These are phyloP conservation scores for Misgurnus anguillicaudatus DNA, from an alignment of 2,113 vertebrate genomes.

Conservation along the genomic window DNA sequence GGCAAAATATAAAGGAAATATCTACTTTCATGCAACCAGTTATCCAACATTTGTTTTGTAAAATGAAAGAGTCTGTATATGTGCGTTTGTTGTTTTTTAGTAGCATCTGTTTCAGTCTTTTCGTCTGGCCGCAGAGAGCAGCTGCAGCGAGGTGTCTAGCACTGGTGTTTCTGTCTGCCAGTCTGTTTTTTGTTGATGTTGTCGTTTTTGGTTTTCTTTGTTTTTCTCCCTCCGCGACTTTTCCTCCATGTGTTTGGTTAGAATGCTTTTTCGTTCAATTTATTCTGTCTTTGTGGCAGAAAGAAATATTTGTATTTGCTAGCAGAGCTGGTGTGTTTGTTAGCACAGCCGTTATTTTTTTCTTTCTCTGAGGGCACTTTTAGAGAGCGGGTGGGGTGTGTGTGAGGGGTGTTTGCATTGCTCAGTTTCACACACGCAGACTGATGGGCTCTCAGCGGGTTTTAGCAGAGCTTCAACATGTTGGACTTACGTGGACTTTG, in stretches of 20 bases:
- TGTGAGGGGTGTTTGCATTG: not conserved
- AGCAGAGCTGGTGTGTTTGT: slow-evolving; percentile 15
- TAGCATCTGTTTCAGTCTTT: slow-evolving; percentile 61
- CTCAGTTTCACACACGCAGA: not conserved
- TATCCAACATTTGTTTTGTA: no score
- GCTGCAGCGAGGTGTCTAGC: slow-evolving; percentile 37
- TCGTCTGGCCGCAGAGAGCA: slow-evolving; percentile 38
- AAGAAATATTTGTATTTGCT: slow-evolving; percentile 24
- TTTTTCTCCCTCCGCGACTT: not conserved
- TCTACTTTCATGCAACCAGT: no score
- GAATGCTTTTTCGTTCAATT: slow-evolving; percentile 45
- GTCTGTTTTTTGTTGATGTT: not conserved
- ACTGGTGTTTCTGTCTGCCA: slow-evolving; percentile 33
- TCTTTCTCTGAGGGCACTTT: slow-evolving; percentile 20
- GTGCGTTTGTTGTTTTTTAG: slow-evolving; percentile 51
- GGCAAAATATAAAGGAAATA: no score
- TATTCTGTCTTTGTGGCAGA: slow-evolving; percentile 23
- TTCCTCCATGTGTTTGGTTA: slow-evolving; percentile 2
- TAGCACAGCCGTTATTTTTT: not conserved
- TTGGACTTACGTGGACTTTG: slow-evolving; percentile 11
- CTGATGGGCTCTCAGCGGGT: not conserved
- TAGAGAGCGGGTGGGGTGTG: not conserved
- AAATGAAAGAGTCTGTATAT: slow-evolving; percentile 33
- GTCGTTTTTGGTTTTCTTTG: slow-evolving; percentile 17
- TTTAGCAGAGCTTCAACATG: slow-evolving; percentile 3